Evolutionary conservation across 2,888 invertebrate genomes (phyloP).

Genomic region (Torymus auratus): DNA sequence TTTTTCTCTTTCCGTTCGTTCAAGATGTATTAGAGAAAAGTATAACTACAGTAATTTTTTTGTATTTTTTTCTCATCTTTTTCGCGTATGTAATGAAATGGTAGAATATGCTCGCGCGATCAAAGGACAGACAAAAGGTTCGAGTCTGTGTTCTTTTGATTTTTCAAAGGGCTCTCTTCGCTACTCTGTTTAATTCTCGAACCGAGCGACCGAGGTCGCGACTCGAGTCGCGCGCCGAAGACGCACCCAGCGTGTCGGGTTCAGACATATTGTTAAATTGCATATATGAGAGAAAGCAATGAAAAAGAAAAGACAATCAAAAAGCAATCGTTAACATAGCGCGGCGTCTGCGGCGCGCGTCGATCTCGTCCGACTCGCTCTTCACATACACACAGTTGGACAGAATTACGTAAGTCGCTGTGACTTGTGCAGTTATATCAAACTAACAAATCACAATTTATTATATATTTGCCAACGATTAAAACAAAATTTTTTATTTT

Average conservation of each 20-base stretch:
- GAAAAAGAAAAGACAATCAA: too few relatives aligned
- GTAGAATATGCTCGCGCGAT: conserved; percentile 36
- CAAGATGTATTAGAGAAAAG: conserved; percentile 5
- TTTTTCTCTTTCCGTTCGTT: conserved; percentile 52
- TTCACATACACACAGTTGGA: conserved; percentile 30
- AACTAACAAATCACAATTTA: conserved; percentile 73
- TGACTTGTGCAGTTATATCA: conserved; percentile 77
- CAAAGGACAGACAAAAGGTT: conserved; percentile 74
- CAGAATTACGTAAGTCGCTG: conserved; percentile 66
- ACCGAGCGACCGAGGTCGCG: conserved; percentile 71
- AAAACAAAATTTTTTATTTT: conserved; percentile 64
- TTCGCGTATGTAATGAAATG: conserved; percentile 17
- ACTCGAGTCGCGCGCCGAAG: conserved; percentile 60
- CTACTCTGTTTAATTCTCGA: conserved; percentile 71
- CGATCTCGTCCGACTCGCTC: conserved; percentile 37
- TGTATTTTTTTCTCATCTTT: conserved; percentile 1
- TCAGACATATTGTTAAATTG: too few relatives aligned
- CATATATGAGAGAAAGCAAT: too few relatives aligned
- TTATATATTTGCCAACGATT: conserved; percentile 51
- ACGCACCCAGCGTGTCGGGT: conserved; percentile 9
- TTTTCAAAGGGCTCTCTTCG: conserved; percentile 71
- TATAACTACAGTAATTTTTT: neutral
- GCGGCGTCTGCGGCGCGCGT: conserved; percentile 67
- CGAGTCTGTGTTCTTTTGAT: conserved; percentile 82
- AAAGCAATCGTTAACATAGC: conserved; percentile 64